phyloP scores from a whole-genome alignment of 2,888 invertebrate genomes.

The Nemotelus nigrinus region DNA sequence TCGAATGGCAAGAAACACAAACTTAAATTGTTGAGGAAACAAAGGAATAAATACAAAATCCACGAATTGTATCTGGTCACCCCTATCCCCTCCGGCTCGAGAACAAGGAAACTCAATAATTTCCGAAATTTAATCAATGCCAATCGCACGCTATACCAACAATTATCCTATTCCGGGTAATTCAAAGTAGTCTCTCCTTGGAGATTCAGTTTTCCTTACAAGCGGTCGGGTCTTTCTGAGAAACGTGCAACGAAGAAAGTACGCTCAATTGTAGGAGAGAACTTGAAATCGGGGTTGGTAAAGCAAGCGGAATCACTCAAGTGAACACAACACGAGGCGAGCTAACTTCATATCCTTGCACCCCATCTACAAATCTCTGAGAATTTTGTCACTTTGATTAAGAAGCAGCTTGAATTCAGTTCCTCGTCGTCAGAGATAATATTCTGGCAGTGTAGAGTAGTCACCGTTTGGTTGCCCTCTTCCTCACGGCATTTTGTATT shows the following conservation, averaged over 20 bases:
- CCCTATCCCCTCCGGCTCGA: no score
- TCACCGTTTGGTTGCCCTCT: no score
- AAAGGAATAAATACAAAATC: no score
- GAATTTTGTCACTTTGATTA: slow-evolving; percentile 39
- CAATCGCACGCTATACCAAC: slow-evolving; percentile 13
- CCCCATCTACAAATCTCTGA: background rate
- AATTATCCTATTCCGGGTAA: slow-evolving; percentile 19
- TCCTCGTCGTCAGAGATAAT: slow-evolving; percentile 34
- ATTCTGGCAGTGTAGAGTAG: background rate
- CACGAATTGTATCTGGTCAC: no score
- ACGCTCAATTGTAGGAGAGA: background rate
- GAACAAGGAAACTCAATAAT: background rate
- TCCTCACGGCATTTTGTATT: background rate
- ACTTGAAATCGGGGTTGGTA: background rate
- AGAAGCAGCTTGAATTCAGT: slow-evolving; percentile 40
- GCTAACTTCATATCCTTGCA: background rate
- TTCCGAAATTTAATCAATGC: slow-evolving; percentile 26
- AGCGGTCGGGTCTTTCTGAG: background rate
- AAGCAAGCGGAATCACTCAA: background rate
- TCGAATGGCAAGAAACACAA: no score
- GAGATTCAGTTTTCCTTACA: slow-evolving; percentile 7
- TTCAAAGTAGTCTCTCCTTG: slow-evolving; percentile 8
- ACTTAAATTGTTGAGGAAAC: no score
- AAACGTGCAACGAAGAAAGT: no score
- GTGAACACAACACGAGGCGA: background rate